Conservation (phyloP, 2,113 vertebrate species). For the Boulengeromyrus knoepffleri region DNA sequence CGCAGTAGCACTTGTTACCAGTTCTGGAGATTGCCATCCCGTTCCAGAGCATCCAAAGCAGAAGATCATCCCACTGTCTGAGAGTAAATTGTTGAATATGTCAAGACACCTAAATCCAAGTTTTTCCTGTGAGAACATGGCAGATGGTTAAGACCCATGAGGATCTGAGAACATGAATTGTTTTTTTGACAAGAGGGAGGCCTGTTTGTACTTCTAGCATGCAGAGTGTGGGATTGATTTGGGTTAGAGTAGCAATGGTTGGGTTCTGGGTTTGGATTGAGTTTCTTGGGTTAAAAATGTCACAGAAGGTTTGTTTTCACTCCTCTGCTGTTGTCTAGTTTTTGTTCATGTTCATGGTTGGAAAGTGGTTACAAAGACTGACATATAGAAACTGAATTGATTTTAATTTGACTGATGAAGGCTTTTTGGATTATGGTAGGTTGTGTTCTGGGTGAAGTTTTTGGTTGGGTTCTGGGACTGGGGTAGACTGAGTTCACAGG, state of each 20-base stretch:
- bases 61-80: background rate
- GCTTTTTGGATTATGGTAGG: background rate
- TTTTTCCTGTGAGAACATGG: background rate
- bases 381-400: background rate
- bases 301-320: background rate
- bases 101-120: background rate
- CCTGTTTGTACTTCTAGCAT: background rate
- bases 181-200: background rate
- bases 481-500: background rate
- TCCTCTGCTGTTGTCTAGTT: background rate
- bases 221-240: background rate
- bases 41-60: background rate
- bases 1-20: background rate
- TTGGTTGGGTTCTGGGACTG: background rate
- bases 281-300: background rate
- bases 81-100: background rate
- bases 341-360: background rate
- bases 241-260: background rate
- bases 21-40: background rate
- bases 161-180: background rate
- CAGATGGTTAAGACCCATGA: background rate
- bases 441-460: background rate
- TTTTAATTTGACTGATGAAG: background rate
- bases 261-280: background rate
- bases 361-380: background rate